Conservation (phyloP, 2,113 vertebrate species). For the Struthio camelus region DNA sequence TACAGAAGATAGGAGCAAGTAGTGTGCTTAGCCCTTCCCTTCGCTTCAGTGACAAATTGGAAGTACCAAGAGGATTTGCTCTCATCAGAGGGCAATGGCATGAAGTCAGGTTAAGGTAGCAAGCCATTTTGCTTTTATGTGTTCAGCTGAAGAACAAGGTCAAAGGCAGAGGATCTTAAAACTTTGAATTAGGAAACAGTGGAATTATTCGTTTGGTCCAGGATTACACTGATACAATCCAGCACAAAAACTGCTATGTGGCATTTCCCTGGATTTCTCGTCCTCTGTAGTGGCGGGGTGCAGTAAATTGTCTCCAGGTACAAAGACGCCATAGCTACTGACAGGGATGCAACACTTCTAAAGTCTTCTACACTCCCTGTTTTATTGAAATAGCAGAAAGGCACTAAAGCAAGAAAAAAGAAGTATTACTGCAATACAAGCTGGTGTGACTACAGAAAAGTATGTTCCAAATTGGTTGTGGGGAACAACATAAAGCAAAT, state of each 20-base stretch:
- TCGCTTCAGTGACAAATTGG: slow-evolving; percentile 77
- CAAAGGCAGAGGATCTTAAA: slow-evolving; percentile 60
- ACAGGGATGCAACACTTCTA: not conserved
- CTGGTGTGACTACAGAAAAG: not conserved
- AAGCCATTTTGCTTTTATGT: slow-evolving; percentile 50
- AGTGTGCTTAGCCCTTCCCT: slow-evolving; percentile 61
- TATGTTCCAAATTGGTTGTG: not conserved
- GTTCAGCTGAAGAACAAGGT: slow-evolving; percentile 59
- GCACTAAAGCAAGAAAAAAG: not conserved
- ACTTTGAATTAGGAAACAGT: slow-evolving; percentile 60
- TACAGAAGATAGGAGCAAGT: not conserved
- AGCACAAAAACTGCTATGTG: slow-evolving; percentile 2
- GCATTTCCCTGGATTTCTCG: slow-evolving; percentile 12
- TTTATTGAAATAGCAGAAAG: not conserved
- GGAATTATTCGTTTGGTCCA: slow-evolving; percentile 36
- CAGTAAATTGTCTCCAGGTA: not conserved
- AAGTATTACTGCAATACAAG: not conserved
- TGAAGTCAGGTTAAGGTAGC: slow-evolving; percentile 24
- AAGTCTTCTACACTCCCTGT: not conserved
- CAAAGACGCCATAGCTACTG: not conserved
- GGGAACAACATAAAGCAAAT: not conserved
- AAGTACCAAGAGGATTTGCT: slow-evolving; percentile 76
- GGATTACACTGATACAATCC: not conserved
- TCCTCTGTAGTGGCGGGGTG: not conserved
- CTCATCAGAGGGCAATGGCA: slow-evolving; percentile 49